Conservation (phyloP, 2,888 invertebrate species). For the Phymatocera aterrima region DNA sequence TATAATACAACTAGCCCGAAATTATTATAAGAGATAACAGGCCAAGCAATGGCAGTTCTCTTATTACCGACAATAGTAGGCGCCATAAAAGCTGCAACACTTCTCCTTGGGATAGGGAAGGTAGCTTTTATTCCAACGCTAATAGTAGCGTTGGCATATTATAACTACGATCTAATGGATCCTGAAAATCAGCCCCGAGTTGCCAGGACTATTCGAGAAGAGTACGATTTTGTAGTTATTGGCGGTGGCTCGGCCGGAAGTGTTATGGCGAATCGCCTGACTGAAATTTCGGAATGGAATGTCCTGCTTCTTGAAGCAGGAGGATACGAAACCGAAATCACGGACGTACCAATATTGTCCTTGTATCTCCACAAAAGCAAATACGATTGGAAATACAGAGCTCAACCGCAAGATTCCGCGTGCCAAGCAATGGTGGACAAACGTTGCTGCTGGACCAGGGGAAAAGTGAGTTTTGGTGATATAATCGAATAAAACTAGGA, state of each 20-base stretch:
- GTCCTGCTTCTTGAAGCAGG: conserved; percentile 90
- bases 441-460: conserved; percentile 92
- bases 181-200: conserved; percentile 87
- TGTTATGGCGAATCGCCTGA: conserved; percentile 87
- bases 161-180: conserved; percentile 90
- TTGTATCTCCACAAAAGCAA: conserved; percentile 92
- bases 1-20: background rate
- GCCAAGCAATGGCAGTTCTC: conserved; percentile 65
- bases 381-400: conserved; percentile 94
- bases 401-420: conserved; percentile 89
- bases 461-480: conserved; percentile 78
- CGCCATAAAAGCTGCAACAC: conserved; percentile 84
- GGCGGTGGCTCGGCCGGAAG: conserved; percentile 92
- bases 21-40: background rate
- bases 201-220: conserved; percentile 79
- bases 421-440: conserved; percentile 92
- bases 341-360: conserved; percentile 91
- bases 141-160: conserved; percentile 86
- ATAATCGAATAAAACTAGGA: background rate
- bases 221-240: conserved; percentile 89
- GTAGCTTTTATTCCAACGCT: conserved; percentile 84
- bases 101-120: conserved; percentile 84
- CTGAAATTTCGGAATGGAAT: conserved; percentile 87
- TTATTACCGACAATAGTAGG: conserved; percentile 76
- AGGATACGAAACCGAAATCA: conserved; percentile 90